Evolutionary conservation across 2,888 invertebrate species (phyloP), one percentile per base, ranked within the genome.

Genomic region (Magallana nippona): DNA sequence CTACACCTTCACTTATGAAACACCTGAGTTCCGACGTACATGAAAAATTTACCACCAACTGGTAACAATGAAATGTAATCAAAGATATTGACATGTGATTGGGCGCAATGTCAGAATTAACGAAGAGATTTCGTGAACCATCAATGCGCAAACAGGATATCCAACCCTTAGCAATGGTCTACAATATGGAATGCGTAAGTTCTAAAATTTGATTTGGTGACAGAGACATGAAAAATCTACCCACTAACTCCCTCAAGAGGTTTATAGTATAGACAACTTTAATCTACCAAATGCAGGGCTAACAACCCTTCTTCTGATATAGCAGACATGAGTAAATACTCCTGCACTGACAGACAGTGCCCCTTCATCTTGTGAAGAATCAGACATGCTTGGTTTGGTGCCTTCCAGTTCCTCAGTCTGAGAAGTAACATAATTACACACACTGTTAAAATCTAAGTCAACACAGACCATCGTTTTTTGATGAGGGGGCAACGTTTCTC

Each of bases 201-300:
- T 71, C 71, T 27, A 27, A 71, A 71, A 71, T 71, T 71, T 71
- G 71, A 71, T 71, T 71, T 71, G 32, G 71, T 71, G 71, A 71
- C 71, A 71, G 27, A 32, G 32, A 71, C 71, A 71, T 71, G 71
- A 71, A 71, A 71, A 27, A 27, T 27, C 71, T 71, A 71, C 71
- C 71, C 32, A 71, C 71, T 71, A 71, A 71, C 71, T 71, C 71
- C 32, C 27, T 71, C 71, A 71, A 71, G 71, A 71, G 71, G 71
- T 32, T 71, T 71, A 71, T 71, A 27, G 22, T 32, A 32, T 22
- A 71, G 71, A 71, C 71, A 71, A 27, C 71, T 71, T 71, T 71
- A 71, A 71, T 71, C 71, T 27, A 27, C 71, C 71, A 71, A 71
- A 71, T 71, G 71, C 71, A 71, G 71, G 71, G 71, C 27, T 71